Evolutionary conservation across 2,888 invertebrate genomes (phyloP).

Genomic region (Sinohyriopsis cumingii): DNA sequence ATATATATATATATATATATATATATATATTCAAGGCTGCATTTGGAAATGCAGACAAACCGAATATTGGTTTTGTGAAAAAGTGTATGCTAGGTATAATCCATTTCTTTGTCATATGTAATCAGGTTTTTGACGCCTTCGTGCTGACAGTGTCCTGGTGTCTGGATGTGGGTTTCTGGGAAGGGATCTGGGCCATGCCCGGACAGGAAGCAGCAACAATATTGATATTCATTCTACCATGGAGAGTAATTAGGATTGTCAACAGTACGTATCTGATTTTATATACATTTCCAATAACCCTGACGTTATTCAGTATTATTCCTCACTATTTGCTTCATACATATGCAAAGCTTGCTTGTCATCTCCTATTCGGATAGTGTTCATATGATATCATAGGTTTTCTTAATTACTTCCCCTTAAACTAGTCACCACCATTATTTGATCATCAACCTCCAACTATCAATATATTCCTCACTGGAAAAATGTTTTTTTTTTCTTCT

Average conservation of each 20-base stretch:
- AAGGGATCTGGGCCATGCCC: conserved; percentile 65
- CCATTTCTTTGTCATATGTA: neutral
- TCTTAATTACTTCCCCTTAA: too few relatives aligned
- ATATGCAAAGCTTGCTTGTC: too few relatives aligned
- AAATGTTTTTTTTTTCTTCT: too few relatives aligned
- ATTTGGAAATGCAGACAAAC: neutral
- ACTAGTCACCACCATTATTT: too few relatives aligned
- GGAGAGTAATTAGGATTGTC: conserved; percentile 66
- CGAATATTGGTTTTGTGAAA: neutral
- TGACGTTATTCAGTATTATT: too few relatives aligned
- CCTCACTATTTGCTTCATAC: too few relatives aligned
- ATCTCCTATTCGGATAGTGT: too few relatives aligned
- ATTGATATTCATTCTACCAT: conserved; percentile 62
- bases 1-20: neutral
- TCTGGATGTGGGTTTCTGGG: conserved; percentile 61
- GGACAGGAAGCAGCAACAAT: conserved; percentile 62
- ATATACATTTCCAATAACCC: neutral
- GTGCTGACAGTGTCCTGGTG: conserved; percentile 63
- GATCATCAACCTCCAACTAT: too few relatives aligned
- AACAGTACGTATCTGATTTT: conserved; percentile 52
- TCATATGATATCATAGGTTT: too few relatives aligned
- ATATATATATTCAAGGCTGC: neutral
- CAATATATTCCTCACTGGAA: too few relatives aligned
- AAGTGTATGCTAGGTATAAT: too few relatives aligned
- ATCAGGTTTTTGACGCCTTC: conserved; percentile 62